phyloP scores from a whole-genome alignment of 2,113 vertebrate species.

The Piaya cayana region DNA sequence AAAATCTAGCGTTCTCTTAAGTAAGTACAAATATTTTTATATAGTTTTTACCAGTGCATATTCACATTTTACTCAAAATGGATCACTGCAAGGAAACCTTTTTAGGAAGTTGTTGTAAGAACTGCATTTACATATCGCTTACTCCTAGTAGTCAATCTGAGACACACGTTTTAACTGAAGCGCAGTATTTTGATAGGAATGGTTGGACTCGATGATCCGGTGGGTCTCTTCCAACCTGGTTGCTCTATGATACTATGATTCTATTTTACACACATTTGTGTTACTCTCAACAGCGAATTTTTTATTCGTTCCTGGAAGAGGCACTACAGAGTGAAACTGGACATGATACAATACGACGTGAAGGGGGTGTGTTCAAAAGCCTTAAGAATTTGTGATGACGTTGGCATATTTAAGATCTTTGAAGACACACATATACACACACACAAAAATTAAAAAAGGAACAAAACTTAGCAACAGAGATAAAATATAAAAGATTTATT shows the following conservation, averaged over 20 bases:
- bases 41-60: neutral
- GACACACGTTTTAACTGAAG: neutral
- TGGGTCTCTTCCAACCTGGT: too few relatives aligned
- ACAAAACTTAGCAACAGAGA: neutral
- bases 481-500: slow-evolving; percentile 11
- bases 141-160: neutral
- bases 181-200: too few relatives aligned
- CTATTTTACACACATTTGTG: neutral
- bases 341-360: neutral
- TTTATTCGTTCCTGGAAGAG: neutral
- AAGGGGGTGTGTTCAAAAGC: neutral
- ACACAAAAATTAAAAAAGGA: neutral
- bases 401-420: slow-evolving; percentile 25
- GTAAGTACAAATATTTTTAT: neutral
- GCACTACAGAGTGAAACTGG: slow-evolving; percentile 27
- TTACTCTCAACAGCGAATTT: neutral
- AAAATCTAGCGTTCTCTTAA: neutral
- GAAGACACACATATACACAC: neutral
- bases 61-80: neutral
- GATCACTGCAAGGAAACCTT: neutral
- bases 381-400: slow-evolving; percentile 23
- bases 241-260: too few relatives aligned
- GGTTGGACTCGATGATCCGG: too few relatives aligned
- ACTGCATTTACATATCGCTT: neutral
- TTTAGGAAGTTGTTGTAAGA: neutral